phyloP scores from a whole-genome alignment of 2,888 invertebrate species.

The Sturmia bella region DNA sequence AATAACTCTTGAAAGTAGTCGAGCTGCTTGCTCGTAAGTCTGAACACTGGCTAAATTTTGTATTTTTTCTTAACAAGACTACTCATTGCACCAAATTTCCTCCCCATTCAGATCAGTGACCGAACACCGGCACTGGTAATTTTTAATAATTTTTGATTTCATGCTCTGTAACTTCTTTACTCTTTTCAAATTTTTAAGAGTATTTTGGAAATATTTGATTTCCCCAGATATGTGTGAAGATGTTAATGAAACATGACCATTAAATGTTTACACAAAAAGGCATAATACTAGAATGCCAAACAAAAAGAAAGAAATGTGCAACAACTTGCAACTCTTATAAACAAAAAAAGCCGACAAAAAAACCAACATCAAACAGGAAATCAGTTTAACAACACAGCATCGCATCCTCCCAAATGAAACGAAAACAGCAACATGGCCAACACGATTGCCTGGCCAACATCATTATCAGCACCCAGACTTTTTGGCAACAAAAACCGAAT shows the following conservation, averaged over 20 bases:
- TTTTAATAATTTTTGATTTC: too few relatives aligned
- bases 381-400: slow-evolving; percentile 21
- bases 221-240: slow-evolving; percentile 17
- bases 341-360: slow-evolving; percentile 4
- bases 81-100: too few relatives aligned
- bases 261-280: slow-evolving; percentile 39
- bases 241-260: slow-evolving; percentile 59
- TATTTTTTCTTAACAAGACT: too few relatives aligned
- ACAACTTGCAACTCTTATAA: slow-evolving; percentile 37
- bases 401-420: slow-evolving; percentile 15
- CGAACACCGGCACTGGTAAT: too few relatives aligned
- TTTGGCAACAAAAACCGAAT: slow-evolving; percentile 20
- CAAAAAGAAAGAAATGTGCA: not conserved
- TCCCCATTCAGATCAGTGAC: too few relatives aligned
- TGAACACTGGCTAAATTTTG: too few relatives aligned
- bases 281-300: slow-evolving; percentile 9
- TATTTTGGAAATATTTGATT: not conserved
- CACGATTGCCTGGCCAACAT: slow-evolving; percentile 19
- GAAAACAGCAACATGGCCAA: slow-evolving; percentile 14
- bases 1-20: too few relatives aligned
- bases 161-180: too few relatives aligned
- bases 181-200: not conserved
- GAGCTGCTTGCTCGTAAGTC: too few relatives aligned
- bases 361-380: slow-evolving; percentile 38
- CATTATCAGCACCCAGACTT: slow-evolving; percentile 21